Base-by-base conservation (phyloP, 2,797 vertebrate genomes). In the Lates japonicus region DNA sequence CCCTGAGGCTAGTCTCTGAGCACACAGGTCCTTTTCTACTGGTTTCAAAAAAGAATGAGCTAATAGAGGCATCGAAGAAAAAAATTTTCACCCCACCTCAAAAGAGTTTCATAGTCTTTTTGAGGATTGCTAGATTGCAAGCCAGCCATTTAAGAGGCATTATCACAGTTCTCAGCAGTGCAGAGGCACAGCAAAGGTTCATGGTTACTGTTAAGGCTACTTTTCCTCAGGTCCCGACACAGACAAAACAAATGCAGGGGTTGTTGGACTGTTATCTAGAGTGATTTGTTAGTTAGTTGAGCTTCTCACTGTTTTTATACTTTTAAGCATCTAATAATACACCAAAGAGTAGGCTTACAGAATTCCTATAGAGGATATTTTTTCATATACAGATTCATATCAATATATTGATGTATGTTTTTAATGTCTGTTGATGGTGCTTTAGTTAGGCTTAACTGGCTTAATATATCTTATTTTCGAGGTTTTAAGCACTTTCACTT, bases 11-110 rank as follows among this genome's bases (percentile, higher is more conserved):
- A 46, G 75, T 87, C 86, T 91, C 82, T 62, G 83, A 90, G 90
- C 89, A 65, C n/a, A n/a, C 80, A 73, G 90, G 86, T 90, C 82
- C 82, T 87, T 59, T 83, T 91, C 81, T 88, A 65, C 89, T 80
- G 82, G 83, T 90, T 91, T 92, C 77, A n/a, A n/a, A 86, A 87
- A 90, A 92, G 85, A 89, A 80, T 11, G 77, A 89, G 78, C 37
- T 48, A 42, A 58, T 73, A 44, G 73, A 85, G 73, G 49, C 77
- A 69, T 61, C 1, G 22, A 64, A 66, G 69, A 39, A 29, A 20
- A 46, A 71, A 68, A 76, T 78, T 72, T 89, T 86, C 78, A 83
- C 84, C 83, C 83, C 29, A 79, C 63, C 71, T 88, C 69, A 70
- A 85, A 90, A 89, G 87, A 88, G 76, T 80, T 87, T 74, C 63